Evolutionary conservation across 2,888 invertebrate species (phyloP).

Genomic region (Ectemnius cavifrons): DNA sequence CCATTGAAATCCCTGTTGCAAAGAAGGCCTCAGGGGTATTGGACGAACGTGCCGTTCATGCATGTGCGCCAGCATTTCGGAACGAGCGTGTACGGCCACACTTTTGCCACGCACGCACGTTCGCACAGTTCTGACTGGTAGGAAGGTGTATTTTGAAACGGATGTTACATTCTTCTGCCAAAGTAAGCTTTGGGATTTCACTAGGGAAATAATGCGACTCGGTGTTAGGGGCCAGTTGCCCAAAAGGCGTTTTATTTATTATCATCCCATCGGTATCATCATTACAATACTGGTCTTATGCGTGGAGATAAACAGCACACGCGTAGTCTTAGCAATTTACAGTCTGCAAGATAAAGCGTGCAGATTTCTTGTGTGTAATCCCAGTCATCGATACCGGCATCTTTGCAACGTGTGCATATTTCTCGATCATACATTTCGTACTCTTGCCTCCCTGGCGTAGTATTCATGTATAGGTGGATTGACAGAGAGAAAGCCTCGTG

Average conservation of each 20-base stretch:
- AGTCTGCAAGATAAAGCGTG: conserved; percentile 37
- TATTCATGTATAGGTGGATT: conserved; percentile 15
- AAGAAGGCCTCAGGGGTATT: conserved; percentile 4
- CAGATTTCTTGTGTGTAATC: conserved; percentile 22
- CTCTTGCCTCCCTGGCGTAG: neutral
- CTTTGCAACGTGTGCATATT: conserved; percentile 19
- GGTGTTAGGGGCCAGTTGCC: too few relatives aligned
- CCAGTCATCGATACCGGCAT: neutral
- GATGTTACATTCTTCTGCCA: conserved; percentile 20
- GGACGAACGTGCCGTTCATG: neutral
- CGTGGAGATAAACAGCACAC: conserved; percentile 38
- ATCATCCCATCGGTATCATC: conserved; percentile 8
- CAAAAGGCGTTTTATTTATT: too few relatives aligned
- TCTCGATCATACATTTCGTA: conserved; percentile 49
- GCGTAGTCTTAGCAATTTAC: conserved; percentile 45
- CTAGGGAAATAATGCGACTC: too few relatives aligned
- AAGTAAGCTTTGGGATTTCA: too few relatives aligned
- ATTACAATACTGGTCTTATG: conserved; percentile 7
- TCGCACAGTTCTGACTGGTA: conserved; percentile 11
- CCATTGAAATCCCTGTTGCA: neutral
- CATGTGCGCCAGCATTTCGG: neutral
- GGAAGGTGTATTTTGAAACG: conserved; percentile 11
- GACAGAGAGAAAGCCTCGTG: conserved; percentile 7
- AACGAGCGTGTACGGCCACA: neutral
- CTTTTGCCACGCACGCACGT: conserved; percentile 20